Evolutionary conservation across 2,113 vertebrate species (phyloP), one percentile per base, ranked within the genome.

Genomic region (Etheostoma cragini): DNA sequence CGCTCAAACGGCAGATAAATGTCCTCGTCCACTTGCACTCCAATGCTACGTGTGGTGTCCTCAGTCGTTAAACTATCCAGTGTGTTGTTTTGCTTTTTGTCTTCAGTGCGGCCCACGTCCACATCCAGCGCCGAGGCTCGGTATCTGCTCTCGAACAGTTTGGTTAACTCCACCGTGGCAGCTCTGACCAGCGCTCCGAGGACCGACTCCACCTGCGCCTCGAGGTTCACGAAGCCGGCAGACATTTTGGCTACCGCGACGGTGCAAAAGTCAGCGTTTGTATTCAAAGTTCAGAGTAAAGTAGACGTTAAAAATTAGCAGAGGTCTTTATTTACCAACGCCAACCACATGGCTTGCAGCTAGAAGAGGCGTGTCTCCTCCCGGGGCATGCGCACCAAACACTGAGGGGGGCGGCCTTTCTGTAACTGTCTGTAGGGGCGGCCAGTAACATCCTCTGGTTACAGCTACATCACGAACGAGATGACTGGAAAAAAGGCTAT

Each of bases 61-160:
- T 19, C 57, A 0, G 22, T 53, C 0, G 24, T 35, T 1, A 66
- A n/a, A 15, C 54, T 6, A 3, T 19, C 35, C 14, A 11, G 58
- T 0, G 26, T 45, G 49, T 57, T 56, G 16, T 11, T 62, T 24
- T 5, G 57, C 22, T 1, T 6, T 3, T 0, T 7, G 24, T 12
- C 5, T n/a, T 52, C 81, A 0, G 12, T 7, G 42, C 60, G 90
- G 89, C 81, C 84, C 68, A 16, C 26, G 21, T 72, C 76, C 54
- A 35, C 54, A 21, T 67, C 79, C 61, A 49, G 76, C 19, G 76
- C 70, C 49, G 81, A 7, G 26, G 76, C 87, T 72, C 75, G 24
- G 65, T 83, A 91, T 22, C 87, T 88, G 80, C 88, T 87, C 88
- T 95, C 93, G 85, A 95, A 95, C 87, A 95, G 89, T 86, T 91